Evolutionary conservation across 2,113 vertebrate species (phyloP).

Genomic region (Cinclus mexicanus): DNA sequence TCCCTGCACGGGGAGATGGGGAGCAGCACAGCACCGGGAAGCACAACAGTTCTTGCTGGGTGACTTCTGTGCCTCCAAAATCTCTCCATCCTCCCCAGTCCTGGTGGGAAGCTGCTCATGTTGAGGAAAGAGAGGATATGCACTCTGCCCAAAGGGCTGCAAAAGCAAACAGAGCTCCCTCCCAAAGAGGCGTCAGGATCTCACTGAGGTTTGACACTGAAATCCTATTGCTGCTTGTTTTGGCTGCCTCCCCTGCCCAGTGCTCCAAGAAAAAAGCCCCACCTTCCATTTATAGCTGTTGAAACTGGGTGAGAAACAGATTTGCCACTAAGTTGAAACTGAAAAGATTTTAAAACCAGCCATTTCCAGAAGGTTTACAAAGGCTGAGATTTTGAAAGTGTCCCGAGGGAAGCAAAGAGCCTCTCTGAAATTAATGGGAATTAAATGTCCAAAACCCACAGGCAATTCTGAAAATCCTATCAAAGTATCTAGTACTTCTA

Average conservation of each 20-base stretch:
- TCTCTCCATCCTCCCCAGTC: not conserved
- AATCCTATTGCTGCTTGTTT: not conserved
- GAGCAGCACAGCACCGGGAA: not conserved
- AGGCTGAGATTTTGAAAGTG: constrained; percentile 22
- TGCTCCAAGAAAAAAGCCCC: not conserved
- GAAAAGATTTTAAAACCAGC: constrained; percentile 19
- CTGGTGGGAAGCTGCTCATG: not conserved
- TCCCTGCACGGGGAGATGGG: accelerated
- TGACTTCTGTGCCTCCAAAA: not conserved
- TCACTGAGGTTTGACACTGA: not conserved
- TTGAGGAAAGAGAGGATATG: not conserved
- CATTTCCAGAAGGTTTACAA: constrained; percentile 36
- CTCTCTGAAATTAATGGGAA: constrained; percentile 56
- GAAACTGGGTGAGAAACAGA: not conserved
- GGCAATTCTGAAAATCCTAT: constrained; percentile 44
- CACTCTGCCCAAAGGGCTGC: not conserved
- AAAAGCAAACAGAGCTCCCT: not conserved
- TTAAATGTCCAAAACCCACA: constrained; percentile 44
- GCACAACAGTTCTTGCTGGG: accelerated
- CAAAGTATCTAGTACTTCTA: constrained; percentile 44
- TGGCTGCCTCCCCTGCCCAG: not conserved
- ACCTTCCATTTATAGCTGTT: not conserved
- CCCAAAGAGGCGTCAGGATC: not conserved
- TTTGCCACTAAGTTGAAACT: not conserved
- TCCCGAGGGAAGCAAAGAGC: constrained; percentile 42